Evolutionary conservation across 2,888 invertebrate species (phyloP).

Genomic region (Hypolimnas misippus): DNA sequence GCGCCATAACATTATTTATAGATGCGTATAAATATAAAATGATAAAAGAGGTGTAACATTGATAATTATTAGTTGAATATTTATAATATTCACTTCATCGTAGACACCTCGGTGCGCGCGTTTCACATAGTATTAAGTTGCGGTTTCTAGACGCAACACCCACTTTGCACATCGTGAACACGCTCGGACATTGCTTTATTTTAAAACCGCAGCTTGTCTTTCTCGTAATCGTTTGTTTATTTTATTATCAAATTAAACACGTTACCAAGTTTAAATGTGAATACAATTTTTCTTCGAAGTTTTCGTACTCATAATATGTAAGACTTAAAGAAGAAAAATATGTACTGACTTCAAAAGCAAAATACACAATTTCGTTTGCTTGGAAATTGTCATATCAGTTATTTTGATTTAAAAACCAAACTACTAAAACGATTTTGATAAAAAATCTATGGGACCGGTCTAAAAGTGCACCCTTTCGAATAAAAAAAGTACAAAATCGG

Average conservation of each 20-base stretch:
- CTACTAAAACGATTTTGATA: too few relatives aligned
- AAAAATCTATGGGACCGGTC: too few relatives aligned
- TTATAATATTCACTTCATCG: not conserved
- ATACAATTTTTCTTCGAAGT: not conserved
- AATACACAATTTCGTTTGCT: too few relatives aligned
- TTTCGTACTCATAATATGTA: not conserved
- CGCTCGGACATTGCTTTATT: constrained; percentile 36
- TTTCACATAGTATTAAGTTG: constrained; percentile 56
- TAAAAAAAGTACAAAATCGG: too few relatives aligned
- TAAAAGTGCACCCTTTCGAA: too few relatives aligned
- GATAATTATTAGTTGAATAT: constrained; percentile 8
- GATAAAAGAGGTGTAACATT: not conserved
- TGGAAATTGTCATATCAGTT: too few relatives aligned
- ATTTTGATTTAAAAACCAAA: too few relatives aligned
- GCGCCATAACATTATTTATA: too few relatives aligned
- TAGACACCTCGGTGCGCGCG: constrained; percentile 40
- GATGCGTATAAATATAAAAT: too few relatives aligned
- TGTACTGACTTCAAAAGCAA: too few relatives aligned
- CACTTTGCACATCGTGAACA: constrained; percentile 48
- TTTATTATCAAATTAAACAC: constrained; percentile 12
- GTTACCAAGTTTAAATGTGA: not conserved
- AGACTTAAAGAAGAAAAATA: too few relatives aligned
- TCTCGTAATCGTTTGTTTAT: constrained; percentile 30
- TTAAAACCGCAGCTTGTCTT: constrained; percentile 42
- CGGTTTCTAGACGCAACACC: constrained; percentile 55